Conservation (phyloP, 2,888 invertebrate species). For the Eulithis testata region DNA sequence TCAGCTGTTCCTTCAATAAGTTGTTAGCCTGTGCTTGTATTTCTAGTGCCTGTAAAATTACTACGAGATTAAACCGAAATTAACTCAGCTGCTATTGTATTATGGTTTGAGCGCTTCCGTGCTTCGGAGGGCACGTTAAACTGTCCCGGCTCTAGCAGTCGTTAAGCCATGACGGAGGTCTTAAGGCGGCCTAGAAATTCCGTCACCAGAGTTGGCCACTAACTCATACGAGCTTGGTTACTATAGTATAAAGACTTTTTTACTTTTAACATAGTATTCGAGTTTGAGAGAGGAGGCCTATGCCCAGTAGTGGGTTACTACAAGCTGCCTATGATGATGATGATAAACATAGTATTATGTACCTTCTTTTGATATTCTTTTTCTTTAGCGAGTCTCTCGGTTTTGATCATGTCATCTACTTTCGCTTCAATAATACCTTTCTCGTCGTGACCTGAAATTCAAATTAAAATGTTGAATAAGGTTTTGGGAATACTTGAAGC, state of each 20-base stretch:
- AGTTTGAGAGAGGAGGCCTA: no score
- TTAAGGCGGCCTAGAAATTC: no score
- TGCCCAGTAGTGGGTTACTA: no score
- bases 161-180: no score
- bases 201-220: no score
- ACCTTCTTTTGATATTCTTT: constrained; percentile 90
- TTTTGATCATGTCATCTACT: constrained; percentile 88
- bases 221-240: no score
- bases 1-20: constrained; percentile 90
- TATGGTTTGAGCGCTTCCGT: background rate
- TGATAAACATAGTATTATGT: constrained; percentile 25
- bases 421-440: constrained; percentile 81
- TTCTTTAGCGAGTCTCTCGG: constrained; percentile 87
- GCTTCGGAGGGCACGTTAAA: no score
- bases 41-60: constrained; percentile 82
- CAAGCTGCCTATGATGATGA: no score
- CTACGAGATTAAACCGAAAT: background rate
- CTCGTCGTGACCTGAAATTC: constrained; percentile 68
- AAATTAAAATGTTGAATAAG: background rate
- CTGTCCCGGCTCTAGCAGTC: no score
- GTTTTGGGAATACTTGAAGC: no score
- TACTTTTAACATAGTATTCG: no score
- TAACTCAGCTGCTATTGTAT: background rate
- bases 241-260: no score
- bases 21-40: constrained; percentile 88